These are phyloP conservation scores for Lutjanus campechanus DNA, from an alignment of 2,797 vertebrate species.

Conservation along the genomic window DNA sequence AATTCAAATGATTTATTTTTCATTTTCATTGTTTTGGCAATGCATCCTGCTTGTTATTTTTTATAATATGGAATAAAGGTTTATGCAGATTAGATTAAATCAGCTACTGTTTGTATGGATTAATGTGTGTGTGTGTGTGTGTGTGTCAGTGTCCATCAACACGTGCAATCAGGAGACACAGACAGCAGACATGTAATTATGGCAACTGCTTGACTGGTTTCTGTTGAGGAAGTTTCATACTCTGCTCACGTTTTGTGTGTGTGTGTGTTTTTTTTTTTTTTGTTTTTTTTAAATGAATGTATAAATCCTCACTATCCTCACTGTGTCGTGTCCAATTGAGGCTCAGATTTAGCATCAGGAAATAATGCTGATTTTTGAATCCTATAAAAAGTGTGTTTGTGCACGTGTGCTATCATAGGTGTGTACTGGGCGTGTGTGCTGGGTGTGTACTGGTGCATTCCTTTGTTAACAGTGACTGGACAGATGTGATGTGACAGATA, in stretches of 20 bases:
- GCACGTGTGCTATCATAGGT: not conserved
- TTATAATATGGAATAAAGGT: not conserved
- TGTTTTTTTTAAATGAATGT: not conserved
- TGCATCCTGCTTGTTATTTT: constrained; percentile 32
- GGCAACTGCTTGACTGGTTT: constrained; percentile 23
- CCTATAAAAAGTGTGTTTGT: not conserved
- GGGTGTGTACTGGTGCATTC: constrained; percentile 39
- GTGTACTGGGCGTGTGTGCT: not conserved
- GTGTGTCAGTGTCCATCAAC: not conserved
- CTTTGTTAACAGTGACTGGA: constrained; percentile 20
- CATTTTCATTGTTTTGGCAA: not conserved
- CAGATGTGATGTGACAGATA: constrained; percentile 22
- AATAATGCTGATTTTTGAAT: not conserved
- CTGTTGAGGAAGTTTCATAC: not conserved
- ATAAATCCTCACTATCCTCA: not conserved
- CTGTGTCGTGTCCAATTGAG: not conserved
- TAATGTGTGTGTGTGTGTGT: not conserved
- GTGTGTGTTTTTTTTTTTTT: not conserved
- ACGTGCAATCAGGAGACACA: not conserved
- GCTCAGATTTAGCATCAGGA: not conserved
- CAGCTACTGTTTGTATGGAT: not conserved
- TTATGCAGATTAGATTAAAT: not conserved
- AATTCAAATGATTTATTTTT: not conserved
- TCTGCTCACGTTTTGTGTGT: not conserved
- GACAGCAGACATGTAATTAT: not conserved